These are phyloP conservation scores for Piprites chloris DNA, from an alignment of 2,113 vertebrate species.

Conservation along the genomic window DNA sequence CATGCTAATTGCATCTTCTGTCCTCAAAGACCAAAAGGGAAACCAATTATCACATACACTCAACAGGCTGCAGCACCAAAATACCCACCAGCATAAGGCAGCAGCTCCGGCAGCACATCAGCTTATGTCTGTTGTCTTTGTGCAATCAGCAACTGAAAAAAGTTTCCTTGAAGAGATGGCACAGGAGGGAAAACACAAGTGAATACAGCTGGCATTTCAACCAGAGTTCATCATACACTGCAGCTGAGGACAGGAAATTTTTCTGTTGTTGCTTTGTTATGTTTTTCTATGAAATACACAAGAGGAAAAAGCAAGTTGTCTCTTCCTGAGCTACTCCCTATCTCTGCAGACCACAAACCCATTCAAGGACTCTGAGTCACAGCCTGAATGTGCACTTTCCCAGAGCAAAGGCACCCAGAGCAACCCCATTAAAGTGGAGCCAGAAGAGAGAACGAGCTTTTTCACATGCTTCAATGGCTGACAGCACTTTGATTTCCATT, in stretches of 20 bases:
- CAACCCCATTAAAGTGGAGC: background rate
- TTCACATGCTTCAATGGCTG: background rate
- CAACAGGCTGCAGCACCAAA: constrained; percentile 57
- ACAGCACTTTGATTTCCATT: background rate
- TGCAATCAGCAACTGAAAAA: constrained; percentile 5
- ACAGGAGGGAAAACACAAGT: constrained; percentile 43
- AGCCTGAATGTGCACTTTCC: background rate
- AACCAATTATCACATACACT: constrained; percentile 75
- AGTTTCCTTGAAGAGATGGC: constrained; percentile 17
- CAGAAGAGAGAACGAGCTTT: background rate
- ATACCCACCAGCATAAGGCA: constrained; percentile 39
- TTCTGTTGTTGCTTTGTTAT: background rate
- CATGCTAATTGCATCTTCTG: constrained; percentile 74
- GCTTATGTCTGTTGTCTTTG: constrained; percentile 1
- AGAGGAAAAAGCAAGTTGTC: background rate
- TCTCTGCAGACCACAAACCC: background rate
- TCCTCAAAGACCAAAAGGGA: constrained; percentile 69
- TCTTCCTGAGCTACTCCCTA: background rate
- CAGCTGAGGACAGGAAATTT: background rate
- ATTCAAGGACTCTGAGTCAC: background rate
- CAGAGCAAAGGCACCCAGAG: background rate
- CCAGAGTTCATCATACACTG: background rate
- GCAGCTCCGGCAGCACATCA: constrained; percentile 11
- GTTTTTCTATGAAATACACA: background rate
- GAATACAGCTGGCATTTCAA: constrained; percentile 33